Conservation (phyloP, 2,113 vertebrate species). For the Sarotherodon lohbergeri region DNA sequence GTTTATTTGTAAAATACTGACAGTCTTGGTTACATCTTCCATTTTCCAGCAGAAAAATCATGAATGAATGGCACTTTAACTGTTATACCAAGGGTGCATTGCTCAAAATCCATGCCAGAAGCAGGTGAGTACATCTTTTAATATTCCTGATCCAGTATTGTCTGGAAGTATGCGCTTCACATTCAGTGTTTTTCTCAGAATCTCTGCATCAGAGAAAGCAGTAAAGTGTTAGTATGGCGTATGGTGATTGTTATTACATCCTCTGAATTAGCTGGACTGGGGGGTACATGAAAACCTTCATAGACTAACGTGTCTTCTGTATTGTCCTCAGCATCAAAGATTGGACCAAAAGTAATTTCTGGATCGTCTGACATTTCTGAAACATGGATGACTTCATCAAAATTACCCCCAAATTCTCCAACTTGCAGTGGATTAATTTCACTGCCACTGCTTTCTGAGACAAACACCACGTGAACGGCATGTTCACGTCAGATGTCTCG, state of each 20-base stretch:
- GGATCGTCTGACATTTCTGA: not conserved
- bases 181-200: not conserved
- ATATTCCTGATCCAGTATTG: conserved; percentile 1
- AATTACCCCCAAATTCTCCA: too few species aligned
- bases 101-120: conserved; percentile 8
- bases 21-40: conserved; percentile 18
- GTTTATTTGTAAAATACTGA: conserved; percentile 11
- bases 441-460: too few species aligned
- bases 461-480: too few species aligned
- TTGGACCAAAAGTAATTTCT: not conserved
- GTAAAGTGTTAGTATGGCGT: not conserved
- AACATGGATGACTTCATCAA: not conserved
- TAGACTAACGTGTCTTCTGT: not conserved
- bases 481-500: too few species aligned
- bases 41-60: conserved; percentile 13
- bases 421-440: too few species aligned
- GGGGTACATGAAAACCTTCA: not conserved
- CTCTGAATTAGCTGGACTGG: not conserved
- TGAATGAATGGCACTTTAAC: conserved; percentile 16
- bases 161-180: conserved; percentile 7
- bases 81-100: not conserved
- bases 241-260: not conserved
- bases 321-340: not conserved
- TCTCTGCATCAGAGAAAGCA: not conserved
- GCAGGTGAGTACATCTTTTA: not conserved